phyloP scores from a whole-genome alignment of 2,113 vertebrate genomes.

The Atractosteus spatula region DNA sequence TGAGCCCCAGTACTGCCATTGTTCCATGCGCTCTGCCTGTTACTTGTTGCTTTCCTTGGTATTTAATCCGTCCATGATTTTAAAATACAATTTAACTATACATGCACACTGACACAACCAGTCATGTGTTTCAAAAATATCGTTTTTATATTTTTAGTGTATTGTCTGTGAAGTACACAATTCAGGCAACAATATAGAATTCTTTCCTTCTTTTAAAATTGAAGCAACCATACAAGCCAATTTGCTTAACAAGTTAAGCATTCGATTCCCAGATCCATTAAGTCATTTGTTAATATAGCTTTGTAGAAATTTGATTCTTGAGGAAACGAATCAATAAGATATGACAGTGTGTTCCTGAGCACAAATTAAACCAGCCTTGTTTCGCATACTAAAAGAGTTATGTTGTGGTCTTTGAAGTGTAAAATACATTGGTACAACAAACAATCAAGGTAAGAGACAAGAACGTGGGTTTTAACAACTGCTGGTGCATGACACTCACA shows the following conservation, averaged over 20 bases:
- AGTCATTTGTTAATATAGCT: slow-evolving; percentile 14
- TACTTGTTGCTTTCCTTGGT: too few species aligned
- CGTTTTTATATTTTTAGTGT: too few species aligned
- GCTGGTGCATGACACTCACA: too few species aligned
- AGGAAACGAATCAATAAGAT: slow-evolving; percentile 15
- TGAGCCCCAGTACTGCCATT: too few species aligned
- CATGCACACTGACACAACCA: too few species aligned
- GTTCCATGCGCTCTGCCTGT: too few species aligned
- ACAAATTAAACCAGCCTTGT: slow-evolving; percentile 10
- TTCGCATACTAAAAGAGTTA: slow-evolving; percentile 8
- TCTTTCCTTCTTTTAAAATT: not conserved
- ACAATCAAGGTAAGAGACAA: not conserved
- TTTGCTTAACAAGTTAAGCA: slow-evolving; percentile 11
- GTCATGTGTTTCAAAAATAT: too few species aligned
- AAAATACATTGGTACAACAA: not conserved
- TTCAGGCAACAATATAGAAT: not conserved
- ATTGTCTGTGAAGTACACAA: not conserved
- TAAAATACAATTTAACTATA: too few species aligned
- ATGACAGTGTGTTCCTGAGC: not conserved
- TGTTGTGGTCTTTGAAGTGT: not conserved
- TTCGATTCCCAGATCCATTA: not conserved
- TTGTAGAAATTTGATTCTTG: slow-evolving; percentile 12
- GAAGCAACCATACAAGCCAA: not conserved
- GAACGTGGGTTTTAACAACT: too few species aligned
- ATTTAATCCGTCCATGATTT: too few species aligned